A percentile compares a stretch with the other conserved stretches of the same genome.
These are phyloP conservation scores for Hirtodrosophila cameraria DNA, from an alignment of 2,888 invertebrate genomes.

Conservation along the genomic window DNA sequence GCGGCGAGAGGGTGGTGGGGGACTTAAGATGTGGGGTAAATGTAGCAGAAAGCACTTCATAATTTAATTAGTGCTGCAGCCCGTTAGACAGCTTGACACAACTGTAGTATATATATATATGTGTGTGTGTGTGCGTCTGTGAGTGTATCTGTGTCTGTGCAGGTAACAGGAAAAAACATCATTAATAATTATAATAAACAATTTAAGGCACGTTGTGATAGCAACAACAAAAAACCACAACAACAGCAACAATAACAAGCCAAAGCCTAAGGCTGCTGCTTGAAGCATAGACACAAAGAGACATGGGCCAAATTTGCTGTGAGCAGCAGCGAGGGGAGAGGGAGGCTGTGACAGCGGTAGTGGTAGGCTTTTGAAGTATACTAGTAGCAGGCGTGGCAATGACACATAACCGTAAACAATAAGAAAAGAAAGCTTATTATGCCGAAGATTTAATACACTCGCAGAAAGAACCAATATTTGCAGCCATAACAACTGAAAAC, in stretches of 20 bases:
- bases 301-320: too few species aligned
- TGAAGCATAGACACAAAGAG: not conserved
- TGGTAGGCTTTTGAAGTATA: conserved; percentile 5
- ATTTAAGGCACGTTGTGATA: conserved; percentile 57
- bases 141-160: conserved; percentile 11
- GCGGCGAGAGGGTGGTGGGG: not conserved
- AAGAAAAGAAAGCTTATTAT: too few species aligned
- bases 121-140: conserved; percentile 9
- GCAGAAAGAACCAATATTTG: too few species aligned
- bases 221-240: conserved; percentile 28
- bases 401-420: too few species aligned
- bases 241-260: not conserved
- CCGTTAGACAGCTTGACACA: conserved; percentile 38
- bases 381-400: conserved; percentile 7
- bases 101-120: conserved; percentile 5
- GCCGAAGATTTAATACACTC: too few species aligned
- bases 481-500: too few species aligned
- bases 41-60: conserved; percentile 73
- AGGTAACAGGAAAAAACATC: conserved; percentile 38
- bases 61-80: conserved; percentile 72
- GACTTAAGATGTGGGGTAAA: conserved; percentile 41
- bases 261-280: not conserved
- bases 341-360: not conserved
- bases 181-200: conserved; percentile 67
- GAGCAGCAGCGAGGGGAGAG: not conserved